phyloP scores from a whole-genome alignment of 2,113 vertebrate species.

The Thermophis baileyi region DNA sequence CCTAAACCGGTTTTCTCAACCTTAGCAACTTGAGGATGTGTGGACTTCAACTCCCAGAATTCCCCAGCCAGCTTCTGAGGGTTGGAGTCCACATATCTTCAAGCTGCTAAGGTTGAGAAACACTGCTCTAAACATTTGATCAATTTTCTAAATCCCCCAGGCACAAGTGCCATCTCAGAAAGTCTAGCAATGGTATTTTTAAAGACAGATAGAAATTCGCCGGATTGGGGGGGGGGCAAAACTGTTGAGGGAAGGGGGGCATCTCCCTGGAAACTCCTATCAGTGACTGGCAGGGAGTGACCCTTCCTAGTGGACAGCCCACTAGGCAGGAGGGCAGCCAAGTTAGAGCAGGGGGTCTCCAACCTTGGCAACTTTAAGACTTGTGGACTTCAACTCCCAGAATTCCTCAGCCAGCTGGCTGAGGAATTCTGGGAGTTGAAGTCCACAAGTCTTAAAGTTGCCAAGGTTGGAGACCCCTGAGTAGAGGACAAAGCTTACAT shows the following conservation, averaged over 20 bases:
- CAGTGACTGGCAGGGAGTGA: background rate
- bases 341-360: background rate
- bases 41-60: background rate
- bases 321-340: background rate
- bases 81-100: background rate
- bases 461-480: too few relatives aligned
- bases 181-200: background rate
- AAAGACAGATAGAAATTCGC: background rate
- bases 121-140: background rate
- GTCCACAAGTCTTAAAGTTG: too few relatives aligned
- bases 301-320: background rate
- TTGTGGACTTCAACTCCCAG: too few relatives aligned
- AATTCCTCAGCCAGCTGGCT: too few relatives aligned
- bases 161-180: background rate
- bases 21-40: too few relatives aligned
- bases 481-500: background rate
- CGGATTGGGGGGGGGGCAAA: background rate
- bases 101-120: background rate
- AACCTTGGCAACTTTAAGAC: too few relatives aligned
- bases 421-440: too few relatives aligned
- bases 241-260: background rate
- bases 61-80: background rate
- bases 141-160: background rate
- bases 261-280: background rate
- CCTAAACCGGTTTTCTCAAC: background rate